A percentile compares a stretch with the other conserved stretches of the same genome.
These are phyloP conservation scores for Sthenelais limicola DNA, from an alignment of 2,888 invertebrate genomes.

Conservation along the genomic window DNA sequence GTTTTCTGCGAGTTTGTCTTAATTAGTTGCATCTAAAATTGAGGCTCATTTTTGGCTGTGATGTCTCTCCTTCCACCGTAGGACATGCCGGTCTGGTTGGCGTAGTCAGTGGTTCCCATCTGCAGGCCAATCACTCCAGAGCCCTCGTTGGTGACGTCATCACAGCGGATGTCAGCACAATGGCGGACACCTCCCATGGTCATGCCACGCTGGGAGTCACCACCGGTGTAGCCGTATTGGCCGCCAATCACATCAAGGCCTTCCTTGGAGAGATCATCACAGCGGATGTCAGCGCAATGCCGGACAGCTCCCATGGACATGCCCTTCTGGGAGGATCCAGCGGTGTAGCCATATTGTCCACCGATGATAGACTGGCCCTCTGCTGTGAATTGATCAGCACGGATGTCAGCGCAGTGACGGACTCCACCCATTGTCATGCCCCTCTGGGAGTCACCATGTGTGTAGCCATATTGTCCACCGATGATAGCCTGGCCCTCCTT, in stretches of 20 bases:
- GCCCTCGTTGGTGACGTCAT: conserved; percentile 40
- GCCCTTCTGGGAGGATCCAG: conserved; percentile 45
- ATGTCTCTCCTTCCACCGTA: conserved; percentile 53
- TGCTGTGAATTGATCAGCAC: conserved; percentile 38
- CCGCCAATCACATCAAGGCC: conserved; percentile 65
- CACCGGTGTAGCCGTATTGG: conserved; percentile 67
- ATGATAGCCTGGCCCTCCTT: conserved; percentile 60
- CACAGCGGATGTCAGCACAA: conserved; percentile 49
- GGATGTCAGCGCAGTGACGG: conserved; percentile 56
- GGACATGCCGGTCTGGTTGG: conserved; percentile 55
- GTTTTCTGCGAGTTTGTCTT: no score
- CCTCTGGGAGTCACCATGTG: conserved; percentile 63
- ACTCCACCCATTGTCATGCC: conserved; percentile 64
- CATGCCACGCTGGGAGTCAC: conserved; percentile 59
- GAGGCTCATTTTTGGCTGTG: no score
- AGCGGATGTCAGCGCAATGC: conserved; percentile 60
- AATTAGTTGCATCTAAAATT: no score
- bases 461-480: conserved; percentile 65
- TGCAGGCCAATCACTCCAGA: conserved; percentile 46
- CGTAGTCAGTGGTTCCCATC: conserved; percentile 45
- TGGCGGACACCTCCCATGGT: conserved; percentile 53
- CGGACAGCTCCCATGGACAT: conserved; percentile 60
- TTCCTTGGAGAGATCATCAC: conserved; percentile 47
- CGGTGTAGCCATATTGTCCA: conserved; percentile 48
- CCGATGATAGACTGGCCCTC: conserved; percentile 46